Conservation (phyloP, 2,797 vertebrate genomes). For the Clarias pachynema region DNA sequence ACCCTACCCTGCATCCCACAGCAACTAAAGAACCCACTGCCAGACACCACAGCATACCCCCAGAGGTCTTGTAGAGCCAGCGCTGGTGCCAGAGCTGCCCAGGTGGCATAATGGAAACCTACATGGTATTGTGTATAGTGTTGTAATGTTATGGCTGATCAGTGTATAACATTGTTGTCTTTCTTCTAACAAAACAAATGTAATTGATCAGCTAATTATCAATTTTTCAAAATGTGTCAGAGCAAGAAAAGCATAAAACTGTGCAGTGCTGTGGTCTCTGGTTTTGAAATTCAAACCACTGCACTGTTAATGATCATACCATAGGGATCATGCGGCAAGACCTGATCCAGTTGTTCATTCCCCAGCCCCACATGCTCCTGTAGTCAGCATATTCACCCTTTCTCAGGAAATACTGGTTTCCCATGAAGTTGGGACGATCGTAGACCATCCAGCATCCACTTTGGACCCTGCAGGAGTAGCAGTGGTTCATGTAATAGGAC, state of each 20-base stretch:
- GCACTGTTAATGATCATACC: conserved; percentile 27
- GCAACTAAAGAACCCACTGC: no score
- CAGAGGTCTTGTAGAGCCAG: no score
- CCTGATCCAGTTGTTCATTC: conserved; percentile 55
- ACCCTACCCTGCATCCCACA: no score
- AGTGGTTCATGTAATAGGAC: conserved; percentile 59
- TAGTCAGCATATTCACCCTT: conserved; percentile 62
- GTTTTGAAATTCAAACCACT: background rate
- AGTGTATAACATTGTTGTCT: background rate
- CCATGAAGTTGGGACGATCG: conserved; percentile 58
- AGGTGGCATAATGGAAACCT: no score
- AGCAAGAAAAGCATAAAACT: background rate
- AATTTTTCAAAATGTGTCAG: background rate
- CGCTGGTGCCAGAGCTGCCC: no score
- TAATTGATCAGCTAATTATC: background rate
- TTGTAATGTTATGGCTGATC: no score
- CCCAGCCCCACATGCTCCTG: conserved; percentile 51
- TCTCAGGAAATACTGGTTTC: conserved; percentile 62
- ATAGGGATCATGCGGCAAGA: conserved; percentile 61
- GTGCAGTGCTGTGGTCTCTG: background rate
- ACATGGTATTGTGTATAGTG: no score
- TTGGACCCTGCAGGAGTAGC: conserved; percentile 64
- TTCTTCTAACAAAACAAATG: background rate
- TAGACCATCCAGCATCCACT: conserved; percentile 64
- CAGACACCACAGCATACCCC: no score